Evolutionary conservation across 2,888 invertebrate species (phyloP).

Genomic region (Parascotia fuliginaria): DNA sequence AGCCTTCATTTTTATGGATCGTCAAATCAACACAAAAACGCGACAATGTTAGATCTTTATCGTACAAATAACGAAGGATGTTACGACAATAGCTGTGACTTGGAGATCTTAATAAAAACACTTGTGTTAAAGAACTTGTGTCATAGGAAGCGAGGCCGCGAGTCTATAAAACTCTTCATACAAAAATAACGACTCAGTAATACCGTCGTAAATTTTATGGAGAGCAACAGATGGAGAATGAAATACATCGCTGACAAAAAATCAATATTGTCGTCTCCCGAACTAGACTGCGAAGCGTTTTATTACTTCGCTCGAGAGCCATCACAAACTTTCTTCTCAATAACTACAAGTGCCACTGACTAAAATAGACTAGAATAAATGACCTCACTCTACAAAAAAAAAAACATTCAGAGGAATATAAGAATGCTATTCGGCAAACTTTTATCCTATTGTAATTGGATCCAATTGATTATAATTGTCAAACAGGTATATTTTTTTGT

Average conservation of each 20-base stretch:
- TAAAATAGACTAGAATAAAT: constrained; percentile 23
- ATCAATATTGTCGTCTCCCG: constrained; percentile 79
- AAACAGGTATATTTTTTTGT: too few relatives aligned
- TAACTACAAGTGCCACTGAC: constrained; percentile 33
- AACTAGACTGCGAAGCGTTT: constrained; percentile 65
- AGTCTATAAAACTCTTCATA: constrained; percentile 79
- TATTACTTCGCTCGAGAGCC: constrained; percentile 62
- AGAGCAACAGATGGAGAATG: constrained; percentile 84
- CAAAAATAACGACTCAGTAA: constrained; percentile 82
- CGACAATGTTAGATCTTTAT: constrained; percentile 1
- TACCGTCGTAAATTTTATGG: constrained; percentile 83
- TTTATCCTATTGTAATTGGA: too few relatives aligned
- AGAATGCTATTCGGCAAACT: too few relatives aligned
- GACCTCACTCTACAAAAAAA: too few relatives aligned
- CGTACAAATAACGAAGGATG: constrained; percentile 27
- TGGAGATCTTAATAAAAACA: constrained; percentile 63
- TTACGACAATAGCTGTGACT: constrained; percentile 49
- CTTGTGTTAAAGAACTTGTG: constrained; percentile 60
- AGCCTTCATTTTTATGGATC: neutral
- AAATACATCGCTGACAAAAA: constrained; percentile 77
- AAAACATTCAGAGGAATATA: too few relatives aligned
- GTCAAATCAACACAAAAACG: constrained; percentile 4
- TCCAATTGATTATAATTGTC: too few relatives aligned
- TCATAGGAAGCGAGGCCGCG: constrained; percentile 62
- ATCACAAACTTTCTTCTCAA: constrained; percentile 50